Evolutionary conservation across 2,113 vertebrate species (phyloP), one percentile per base, ranked within the genome.

Genomic region (Mystacornis crossleyi): DNA sequence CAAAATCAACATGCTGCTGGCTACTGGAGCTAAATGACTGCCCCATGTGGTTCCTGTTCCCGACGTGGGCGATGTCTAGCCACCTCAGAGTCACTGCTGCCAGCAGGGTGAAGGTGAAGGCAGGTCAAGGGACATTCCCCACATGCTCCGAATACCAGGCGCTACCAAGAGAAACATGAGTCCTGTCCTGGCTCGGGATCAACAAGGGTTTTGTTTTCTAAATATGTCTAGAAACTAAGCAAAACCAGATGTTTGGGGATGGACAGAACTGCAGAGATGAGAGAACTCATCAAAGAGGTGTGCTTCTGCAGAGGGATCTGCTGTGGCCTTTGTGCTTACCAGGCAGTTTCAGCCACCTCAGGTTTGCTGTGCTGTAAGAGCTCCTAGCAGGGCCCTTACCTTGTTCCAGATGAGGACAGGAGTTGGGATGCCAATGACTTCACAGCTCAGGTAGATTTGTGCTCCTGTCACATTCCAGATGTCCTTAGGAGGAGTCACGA

Each of bases 381-480:
- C 29, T 57, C 47, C 64, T 25, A 34, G 53, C 9, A 82, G 65
- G 43, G 7, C 23, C 14, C 60, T 58, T 69, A 99, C 99, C 98
- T 99, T 99, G 95, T 99, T 99, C 99, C 99, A 99, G 97, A 97
- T 99, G 87, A 99, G 98, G 73, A 99, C 98, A 17, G 99, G 99
- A 18, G 99, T 99, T 33, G 99, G 99, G 69, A 99, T 98, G 12
- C 99, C 99, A 5, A 98, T 98, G 72, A 99, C 99, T 97, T 99
- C 99, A 48, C 99, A 99, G 97, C 99, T 99, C 97, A 99, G 97
- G 97, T 98, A 99, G 72, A 99, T 98, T 95, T 99, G 99, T 81
- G 99, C 98, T 38, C 99, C 99, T 12, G 98, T 99, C 81, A 99
- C 97, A 18, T 99, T 99, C 98, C 98, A 99, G 85, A 99, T 98